Evolutionary conservation across 1,140 invertebrate species (phyloP).

Genomic region (Camponotus pennsylvanicus): DNA sequence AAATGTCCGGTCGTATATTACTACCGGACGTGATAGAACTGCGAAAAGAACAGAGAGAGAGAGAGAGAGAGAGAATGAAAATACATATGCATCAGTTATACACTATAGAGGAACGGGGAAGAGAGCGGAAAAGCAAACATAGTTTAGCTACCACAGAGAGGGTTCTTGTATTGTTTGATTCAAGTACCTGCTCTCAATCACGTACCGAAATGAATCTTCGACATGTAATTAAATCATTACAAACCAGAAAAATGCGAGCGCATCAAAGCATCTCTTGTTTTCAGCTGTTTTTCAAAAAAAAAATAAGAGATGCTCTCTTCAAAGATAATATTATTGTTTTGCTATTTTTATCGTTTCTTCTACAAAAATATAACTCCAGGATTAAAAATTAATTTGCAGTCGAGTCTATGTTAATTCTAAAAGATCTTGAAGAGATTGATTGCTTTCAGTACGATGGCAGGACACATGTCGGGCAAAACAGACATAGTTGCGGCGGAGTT

Average conservation of each 20-base stretch:
- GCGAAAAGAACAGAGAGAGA: neutral
- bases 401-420: neutral
- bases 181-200: conserved; percentile 8
- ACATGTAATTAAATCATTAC: conserved; percentile 62
- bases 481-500: conserved; percentile 93
- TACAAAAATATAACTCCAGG: neutral
- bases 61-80: neutral
- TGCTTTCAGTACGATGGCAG: conserved; percentile 91
- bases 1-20: conserved; percentile 10
- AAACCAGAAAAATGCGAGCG: neutral
- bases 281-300: too few relatives aligned
- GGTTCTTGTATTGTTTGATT: neutral
- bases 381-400: too few relatives aligned
- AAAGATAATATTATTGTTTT: neutral
- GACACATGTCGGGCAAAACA: conserved; percentile 90
- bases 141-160: neutral
- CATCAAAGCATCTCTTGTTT: neutral
- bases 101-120: neutral
- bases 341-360: too few relatives aligned
- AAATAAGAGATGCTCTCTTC: neutral
- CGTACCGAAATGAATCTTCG: conserved; percentile 16
- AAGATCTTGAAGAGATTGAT: neutral
- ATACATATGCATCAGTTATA: conserved; percentile 7
- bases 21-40: neutral
- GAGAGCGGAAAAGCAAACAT: neutral